These are phyloP conservation scores for Gobionotothen gibberifrons DNA, from an alignment of 2,797 vertebrate genomes.

Conservation along the genomic window DNA sequence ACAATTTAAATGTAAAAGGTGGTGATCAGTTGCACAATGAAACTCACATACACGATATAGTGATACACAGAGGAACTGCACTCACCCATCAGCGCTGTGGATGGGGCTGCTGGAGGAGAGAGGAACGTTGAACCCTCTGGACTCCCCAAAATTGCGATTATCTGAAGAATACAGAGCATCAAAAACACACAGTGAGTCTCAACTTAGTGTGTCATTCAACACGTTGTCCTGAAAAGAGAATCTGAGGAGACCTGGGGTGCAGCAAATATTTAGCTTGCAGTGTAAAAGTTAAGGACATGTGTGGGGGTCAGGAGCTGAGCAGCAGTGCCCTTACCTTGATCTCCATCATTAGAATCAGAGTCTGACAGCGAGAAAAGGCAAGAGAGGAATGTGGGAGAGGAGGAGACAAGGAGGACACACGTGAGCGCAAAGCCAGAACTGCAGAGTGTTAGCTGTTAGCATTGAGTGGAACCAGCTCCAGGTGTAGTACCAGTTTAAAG, in stretches of 20 bases:
- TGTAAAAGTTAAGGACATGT: background rate
- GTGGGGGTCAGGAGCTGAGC: background rate
- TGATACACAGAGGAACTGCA: background rate
- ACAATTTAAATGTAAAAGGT: background rate
- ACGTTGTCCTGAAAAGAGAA: background rate
- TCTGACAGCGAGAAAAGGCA: slow-evolving; percentile 79
- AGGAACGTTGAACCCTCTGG: slow-evolving; percentile 66
- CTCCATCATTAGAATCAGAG: slow-evolving; percentile 85
- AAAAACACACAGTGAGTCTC: background rate
- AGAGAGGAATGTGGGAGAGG: slow-evolving; percentile 45
- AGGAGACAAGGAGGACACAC: slow-evolving; percentile 76
- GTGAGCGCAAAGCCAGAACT: slow-evolving; percentile 47
- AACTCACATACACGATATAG: too few species aligned
- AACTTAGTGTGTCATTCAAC: background rate
- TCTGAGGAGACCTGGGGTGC: slow-evolving; percentile 25
- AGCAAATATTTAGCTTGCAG: slow-evolving; percentile 22
- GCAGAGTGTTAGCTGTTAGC: background rate
- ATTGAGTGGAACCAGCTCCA: background rate
- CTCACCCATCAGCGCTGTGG: slow-evolving; percentile 89
- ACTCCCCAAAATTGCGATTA: slow-evolving; percentile 56
- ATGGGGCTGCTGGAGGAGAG: slow-evolving; percentile 89
- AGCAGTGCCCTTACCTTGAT: slow-evolving; percentile 87
- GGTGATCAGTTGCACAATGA: background rate
- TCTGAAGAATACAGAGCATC: slow-evolving; percentile 49
- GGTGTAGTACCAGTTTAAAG: background rate